Evolutionary conservation across 2,888 invertebrate species (phyloP), one percentile per base, ranked within the genome.

Genomic region (Dermolepida albohirtum): DNA sequence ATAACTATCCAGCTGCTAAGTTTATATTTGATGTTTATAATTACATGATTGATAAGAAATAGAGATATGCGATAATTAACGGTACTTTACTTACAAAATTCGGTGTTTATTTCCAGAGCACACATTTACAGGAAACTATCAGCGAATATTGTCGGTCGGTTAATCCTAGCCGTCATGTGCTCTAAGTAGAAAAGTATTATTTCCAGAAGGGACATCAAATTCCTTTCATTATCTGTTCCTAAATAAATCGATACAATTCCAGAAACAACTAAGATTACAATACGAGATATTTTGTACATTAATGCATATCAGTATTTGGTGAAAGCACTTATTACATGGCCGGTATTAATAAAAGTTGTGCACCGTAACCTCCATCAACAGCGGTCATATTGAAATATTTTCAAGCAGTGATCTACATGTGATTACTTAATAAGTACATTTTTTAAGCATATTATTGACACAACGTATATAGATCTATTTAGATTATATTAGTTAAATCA

Each of bases 1-100:
- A 72, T 77, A 79, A 81, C 79, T 80, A 75, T 80, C 80, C 79
- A 79, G 75, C 76, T 77, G 77, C 64, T 71, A 71, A 73, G 44
- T 69, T 73, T 71, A 72, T 75, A 72, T 73, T 70, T 66, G 69
- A 69, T 67, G 50, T 67, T 59, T 64, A 72, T 70, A 64, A 70
- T 71, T 71, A 72, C 70, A 70, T 68, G 67, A 63, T 62, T 69
- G 67, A 70, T 68, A 64, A 52, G 51, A 16, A 52, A 55, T 64
- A 44, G 29, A 67, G 49, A 55, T 51, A 68, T 57, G 51, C 44
- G 54, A 29, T 16, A 16, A 22, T 27, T 10, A 12, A 52, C 44
- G n/a, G 12, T 12, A n/a, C 27, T 47, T 29, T 27, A 41, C 14
- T 41, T 52, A 43, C 22, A 71, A 72, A 73, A 79, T 81, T 80